phyloP scores from a whole-genome alignment of 2,888 invertebrate species.

The Napeogenes inachia region DNA sequence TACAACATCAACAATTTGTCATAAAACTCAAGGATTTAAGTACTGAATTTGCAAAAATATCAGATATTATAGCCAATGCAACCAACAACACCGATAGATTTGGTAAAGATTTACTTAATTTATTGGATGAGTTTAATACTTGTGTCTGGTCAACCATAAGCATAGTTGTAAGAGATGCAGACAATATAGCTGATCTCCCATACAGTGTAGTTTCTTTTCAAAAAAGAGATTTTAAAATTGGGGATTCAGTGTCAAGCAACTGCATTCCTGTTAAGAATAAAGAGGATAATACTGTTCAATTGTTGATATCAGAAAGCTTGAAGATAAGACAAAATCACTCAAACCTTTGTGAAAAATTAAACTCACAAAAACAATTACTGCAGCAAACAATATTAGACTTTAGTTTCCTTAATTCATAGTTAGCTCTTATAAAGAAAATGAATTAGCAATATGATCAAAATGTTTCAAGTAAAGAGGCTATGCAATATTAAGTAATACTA shows the following conservation, averaged over 20 bases:
- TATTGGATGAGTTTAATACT: constrained; percentile 56
- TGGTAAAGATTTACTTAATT: constrained; percentile 42
- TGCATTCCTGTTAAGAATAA: constrained; percentile 47
- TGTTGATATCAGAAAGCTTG: constrained; percentile 66
- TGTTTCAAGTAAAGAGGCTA: neutral
- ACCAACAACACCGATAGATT: constrained; percentile 59
- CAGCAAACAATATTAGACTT: constrained; percentile 56
- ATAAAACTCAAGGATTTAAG: constrained; percentile 65
- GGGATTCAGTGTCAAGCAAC: constrained; percentile 61
- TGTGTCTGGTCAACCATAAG: constrained; percentile 67
- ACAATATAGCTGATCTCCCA: constrained; percentile 56
- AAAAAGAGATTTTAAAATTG: constrained; percentile 68
- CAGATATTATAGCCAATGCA: constrained; percentile 58
- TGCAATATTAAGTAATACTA: neutral
- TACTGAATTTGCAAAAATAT: constrained; percentile 63
- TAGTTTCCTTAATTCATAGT: constrained; percentile 50
- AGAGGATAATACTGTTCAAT: constrained; percentile 53
- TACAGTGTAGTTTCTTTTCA: constrained; percentile 70
- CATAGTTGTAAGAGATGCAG: constrained; percentile 55
- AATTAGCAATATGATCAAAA: too few species aligned
- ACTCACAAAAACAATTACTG: constrained; percentile 53
- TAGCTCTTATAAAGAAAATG: too few species aligned
- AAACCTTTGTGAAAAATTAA: constrained; percentile 53
- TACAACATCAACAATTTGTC: constrained; percentile 62
- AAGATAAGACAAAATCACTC: constrained; percentile 56